Percentiles rank a stretch among this genome's conserved stretches.
These are phyloP conservation scores for Aproaerema taeniolella DNA, from an alignment of 2,888 invertebrate genomes.

Conservation along the genomic window DNA sequence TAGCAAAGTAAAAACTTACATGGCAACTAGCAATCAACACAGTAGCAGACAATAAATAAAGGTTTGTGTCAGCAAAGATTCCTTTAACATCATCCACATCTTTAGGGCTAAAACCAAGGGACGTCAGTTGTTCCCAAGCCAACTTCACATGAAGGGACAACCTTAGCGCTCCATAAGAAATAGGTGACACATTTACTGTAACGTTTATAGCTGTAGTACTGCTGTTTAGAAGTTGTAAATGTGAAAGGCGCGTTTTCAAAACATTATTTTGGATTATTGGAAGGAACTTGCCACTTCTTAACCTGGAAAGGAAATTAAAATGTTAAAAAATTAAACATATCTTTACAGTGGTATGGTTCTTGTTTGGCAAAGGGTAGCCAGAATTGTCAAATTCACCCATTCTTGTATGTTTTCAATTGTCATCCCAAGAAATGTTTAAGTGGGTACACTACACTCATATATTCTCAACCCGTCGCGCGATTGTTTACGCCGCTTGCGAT, in stretches of 20 bases:
- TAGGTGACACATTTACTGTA: slow-evolving; percentile 84
- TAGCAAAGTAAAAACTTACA: too few species aligned
- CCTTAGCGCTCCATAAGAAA: slow-evolving; percentile 87
- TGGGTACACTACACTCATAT: too few species aligned
- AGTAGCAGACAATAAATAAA: slow-evolving; percentile 93
- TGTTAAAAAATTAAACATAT: not conserved
- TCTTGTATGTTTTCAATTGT: too few species aligned
- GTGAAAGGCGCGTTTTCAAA: slow-evolving; percentile 86
- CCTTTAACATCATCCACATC: slow-evolving; percentile 98
- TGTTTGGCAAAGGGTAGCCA: too few species aligned
- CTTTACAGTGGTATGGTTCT: too few species aligned
- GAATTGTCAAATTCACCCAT: not conserved
- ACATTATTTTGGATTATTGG: slow-evolving; percentile 92
- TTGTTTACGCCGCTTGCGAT: too few species aligned
- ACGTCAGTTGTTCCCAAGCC: slow-evolving; percentile 82
- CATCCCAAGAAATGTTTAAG: too few species aligned
- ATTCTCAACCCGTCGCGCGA: too few species aligned
- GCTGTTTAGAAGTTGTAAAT: slow-evolving; percentile 82
- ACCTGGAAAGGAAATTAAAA: slow-evolving; percentile 66
- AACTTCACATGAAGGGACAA: slow-evolving; percentile 86
- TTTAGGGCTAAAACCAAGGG: slow-evolving; percentile 93
- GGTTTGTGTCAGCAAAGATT: slow-evolving; percentile 96
- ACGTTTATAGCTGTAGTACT: slow-evolving; percentile 80
- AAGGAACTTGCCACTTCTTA: slow-evolving; percentile 82
- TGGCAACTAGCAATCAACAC: slow-evolving; percentile 94